These are phyloP conservation scores for Oncorhynchus clarkii DNA, from an alignment of 2,113 vertebrate genomes.

Conservation along the genomic window DNA sequence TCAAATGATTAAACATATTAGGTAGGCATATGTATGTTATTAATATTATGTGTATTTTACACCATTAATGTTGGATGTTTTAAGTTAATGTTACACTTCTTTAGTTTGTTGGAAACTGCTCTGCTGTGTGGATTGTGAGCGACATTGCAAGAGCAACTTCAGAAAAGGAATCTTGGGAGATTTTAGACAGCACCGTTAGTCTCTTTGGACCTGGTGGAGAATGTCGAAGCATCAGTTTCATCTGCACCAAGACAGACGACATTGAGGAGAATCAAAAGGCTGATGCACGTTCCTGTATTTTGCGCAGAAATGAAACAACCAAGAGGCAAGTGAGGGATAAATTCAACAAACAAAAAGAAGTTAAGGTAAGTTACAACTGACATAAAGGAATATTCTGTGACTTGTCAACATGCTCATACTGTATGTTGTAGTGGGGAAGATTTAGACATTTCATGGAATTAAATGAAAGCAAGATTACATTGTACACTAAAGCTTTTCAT, in stretches of 20 bases:
- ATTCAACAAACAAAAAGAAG: not conserved
- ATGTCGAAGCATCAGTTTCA: conserved; percentile 48
- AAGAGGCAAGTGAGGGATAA: conserved; percentile 7
- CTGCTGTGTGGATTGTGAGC: conserved; percentile 55
- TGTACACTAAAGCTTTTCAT: no score
- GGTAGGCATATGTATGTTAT: no score
- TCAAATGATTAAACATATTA: no score
- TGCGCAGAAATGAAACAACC: conserved; percentile 12
- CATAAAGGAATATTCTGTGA: not conserved
- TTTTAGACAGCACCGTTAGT: conserved; percentile 18
- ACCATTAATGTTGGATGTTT: not conserved
- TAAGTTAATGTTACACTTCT: not conserved
- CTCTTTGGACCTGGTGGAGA: conserved; percentile 48
- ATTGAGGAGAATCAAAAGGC: conserved; percentile 4
- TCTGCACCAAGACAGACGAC: conserved; percentile 53
- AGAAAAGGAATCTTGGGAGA: conserved; percentile 50
- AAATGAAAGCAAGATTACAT: no score
- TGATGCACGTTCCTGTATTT: not conserved
- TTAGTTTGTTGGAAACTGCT: conserved; percentile 48
- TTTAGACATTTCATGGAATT: no score
- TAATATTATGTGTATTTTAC: not conserved
- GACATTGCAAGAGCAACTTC: conserved; percentile 39
- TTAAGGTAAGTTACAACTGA: conserved; percentile 21
- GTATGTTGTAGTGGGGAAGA: no score
- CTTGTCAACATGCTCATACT: no score